Base-by-base conservation (phyloP, 2,888 invertebrate species). In the Clistopyga incitator region DNA sequence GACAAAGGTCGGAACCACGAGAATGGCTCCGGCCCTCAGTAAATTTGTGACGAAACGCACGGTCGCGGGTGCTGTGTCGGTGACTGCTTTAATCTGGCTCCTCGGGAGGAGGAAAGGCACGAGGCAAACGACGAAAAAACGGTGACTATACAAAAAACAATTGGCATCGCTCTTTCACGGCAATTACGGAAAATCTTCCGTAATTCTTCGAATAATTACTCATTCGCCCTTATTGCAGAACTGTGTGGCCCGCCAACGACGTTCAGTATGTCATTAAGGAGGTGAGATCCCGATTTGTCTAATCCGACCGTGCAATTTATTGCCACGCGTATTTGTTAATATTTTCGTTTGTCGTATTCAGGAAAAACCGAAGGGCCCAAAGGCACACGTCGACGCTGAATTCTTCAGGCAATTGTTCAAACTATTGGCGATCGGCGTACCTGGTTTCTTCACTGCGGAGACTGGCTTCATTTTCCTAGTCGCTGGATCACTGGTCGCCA, bases 181-280 rank as follows among this genome's bases (percentile, higher is more conserved):
- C 13, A 42, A n/a, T 38, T 23, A 25, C 29, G 11, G 45, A 2
- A 45, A 18, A 18, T 25, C n/a, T 64, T 42, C 25, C n/a, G 25
- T 6, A 38, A 45, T 54, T 67, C 38, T 54, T 67, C 38, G 59
- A 20, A 20, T 76, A 80, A 70, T 81, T 34, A 80, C 23, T 77
- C 18, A 20, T 86, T 78, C 86, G 54, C 23, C 23, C 1, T 3
- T 89, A 81, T 90, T 93, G 80, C 90, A 94, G 95, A 91, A 94
- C 94, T 91, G 92, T 91, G 47, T 94, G 94, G 88, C 95, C 95
- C 2, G 96, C 96, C 89, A 96, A 96, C 88, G 96, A 96, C 91
- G 95, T 97, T 84, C 96, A 97, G 89, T 97, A 97, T 92, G 95
- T 96, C 94, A 97, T 97, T 85, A 95, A 96, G 86, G 97, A 97